Percentiles rank a stretch among this genome's conserved stretches.
These are phyloP conservation scores for Ormyrus pomaceus DNA, from an alignment of 2,888 invertebrate genomes.

Conservation along the genomic window DNA sequence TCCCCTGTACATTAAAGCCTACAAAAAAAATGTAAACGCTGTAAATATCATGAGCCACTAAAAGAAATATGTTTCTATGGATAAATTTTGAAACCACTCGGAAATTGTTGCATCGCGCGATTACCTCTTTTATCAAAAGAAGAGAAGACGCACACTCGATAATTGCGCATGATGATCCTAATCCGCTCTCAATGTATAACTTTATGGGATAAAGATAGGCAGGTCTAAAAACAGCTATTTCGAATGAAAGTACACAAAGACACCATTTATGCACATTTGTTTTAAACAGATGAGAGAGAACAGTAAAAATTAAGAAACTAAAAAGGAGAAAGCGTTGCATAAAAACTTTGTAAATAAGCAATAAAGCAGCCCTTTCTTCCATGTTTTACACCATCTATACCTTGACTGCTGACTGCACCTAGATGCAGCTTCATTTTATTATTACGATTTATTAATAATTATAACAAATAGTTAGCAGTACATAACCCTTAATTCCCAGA, in stretches of 20 bases:
- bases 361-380: conserved; percentile 49
- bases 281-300: conserved; percentile 30
- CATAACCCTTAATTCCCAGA: conserved; percentile 36
- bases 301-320: conserved; percentile 39
- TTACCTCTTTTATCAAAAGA: conserved; percentile 17
- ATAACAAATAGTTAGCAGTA: conserved; percentile 52
- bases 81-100: conserved; percentile 50
- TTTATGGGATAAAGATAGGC: conserved; percentile 3
- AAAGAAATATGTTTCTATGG: conserved; percentile 27
- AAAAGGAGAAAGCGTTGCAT: conserved; percentile 40
- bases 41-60: conserved; percentile 51
- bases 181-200: conserved; percentile 37
- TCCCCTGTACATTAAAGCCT: conserved; percentile 49
- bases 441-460: conserved; percentile 52
- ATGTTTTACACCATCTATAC: conserved; percentile 48
- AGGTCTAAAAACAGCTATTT: conserved; percentile 36
- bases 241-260: conserved; percentile 50
- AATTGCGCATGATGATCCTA: conserved; percentile 31
- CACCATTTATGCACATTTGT: conserved; percentile 44
- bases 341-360: conserved; percentile 55
- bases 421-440: conserved; percentile 50
- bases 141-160: conserved; percentile 8
- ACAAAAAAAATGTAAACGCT: conserved; percentile 35
- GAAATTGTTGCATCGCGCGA: conserved; percentile 14
- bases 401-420: conserved; percentile 55